A percentile compares a stretch with the other conserved stretches of the same genome.
Conservation (phyloP, 2,797 vertebrate genomes). For the Natrix natrix region DNA sequence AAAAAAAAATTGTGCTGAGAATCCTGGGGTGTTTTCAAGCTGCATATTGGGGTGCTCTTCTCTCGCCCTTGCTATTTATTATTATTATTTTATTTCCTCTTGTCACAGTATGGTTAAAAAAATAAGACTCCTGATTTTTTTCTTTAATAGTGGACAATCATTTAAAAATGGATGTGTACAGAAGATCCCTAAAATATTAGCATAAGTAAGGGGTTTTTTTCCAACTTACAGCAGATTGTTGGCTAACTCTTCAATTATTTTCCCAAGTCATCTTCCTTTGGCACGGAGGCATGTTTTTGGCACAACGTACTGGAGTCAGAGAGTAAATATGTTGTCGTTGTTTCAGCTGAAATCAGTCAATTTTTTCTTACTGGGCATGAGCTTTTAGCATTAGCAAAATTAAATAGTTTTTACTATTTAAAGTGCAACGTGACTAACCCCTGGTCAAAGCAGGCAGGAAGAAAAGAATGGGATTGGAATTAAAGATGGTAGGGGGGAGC, state of each 20-base stretch:
- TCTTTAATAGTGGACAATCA: too few species aligned
- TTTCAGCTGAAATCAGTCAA: neutral
- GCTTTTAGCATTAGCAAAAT: neutral
- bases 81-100: neutral
- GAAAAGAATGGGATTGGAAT: neutral
- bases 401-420: neutral
- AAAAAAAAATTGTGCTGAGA: neutral
- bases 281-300: neutral
- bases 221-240: neutral
- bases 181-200: neutral
- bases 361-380: neutral
- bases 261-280: neutral
- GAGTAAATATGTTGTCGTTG: neutral
- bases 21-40: too few species aligned
- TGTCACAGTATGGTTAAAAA: neutral
- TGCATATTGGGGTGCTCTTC: neutral
- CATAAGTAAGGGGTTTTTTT: neutral
- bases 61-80: neutral
- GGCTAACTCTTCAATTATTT: neutral
- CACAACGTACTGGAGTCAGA: neutral
- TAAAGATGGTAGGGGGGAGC: too few species aligned
- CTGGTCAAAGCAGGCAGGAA: neutral
- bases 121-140: too few species aligned
- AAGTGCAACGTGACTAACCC: neutral
- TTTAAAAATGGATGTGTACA: neutral